Base-by-base conservation (phyloP, 2,888 invertebrate genomes). In the Thereva nobilitata region DNA sequence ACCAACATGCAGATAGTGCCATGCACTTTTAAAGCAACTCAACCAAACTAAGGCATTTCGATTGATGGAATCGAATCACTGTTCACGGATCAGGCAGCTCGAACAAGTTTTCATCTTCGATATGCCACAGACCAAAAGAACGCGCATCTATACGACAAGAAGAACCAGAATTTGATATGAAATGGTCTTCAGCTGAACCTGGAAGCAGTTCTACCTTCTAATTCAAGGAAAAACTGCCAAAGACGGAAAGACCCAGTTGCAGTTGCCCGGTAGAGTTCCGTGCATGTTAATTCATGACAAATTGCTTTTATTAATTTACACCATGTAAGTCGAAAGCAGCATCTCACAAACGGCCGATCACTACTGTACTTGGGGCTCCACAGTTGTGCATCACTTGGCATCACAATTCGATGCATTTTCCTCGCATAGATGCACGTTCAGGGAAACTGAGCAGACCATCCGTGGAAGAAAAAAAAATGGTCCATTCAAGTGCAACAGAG, bases 301-400 rank as follows among this genome's bases (percentile, higher is more conserved):
- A 69, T 69, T 54, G 67, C 64, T 53, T 64, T 67, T 66, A 67
- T 69, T 69, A 69, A 69, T 69, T 69, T 69, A 59, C 68, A 66
- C 66, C 53, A 50, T 53, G 59, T 64, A 64, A 53, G 57, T 56
- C 45, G 55, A 45, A 41, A 54, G 12, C 6, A n/a, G 45, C 42
- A 35, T 4, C 40, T 6, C 12, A 10, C 2, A 23, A 12, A 38
- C 57, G 37, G 57, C 34, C 35, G 44, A 23, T 34, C 45, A 45
- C 44, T 45, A 44, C 40, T 50, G 35, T 12, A 12, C 12, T 50
- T 47, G 40, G n/a, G 49, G 37, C 40, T 61, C 50, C 12, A 5
- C 12, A 9, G 50, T 41, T 40, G 7, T 34, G 10, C 5, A 9
- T 23, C 12, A 37, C 45, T 34, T 35, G 47, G 35, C 35, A 35